Conservation (phyloP, 2,797 vertebrate species). For the Pteronotus mesoamericanus region DNA sequence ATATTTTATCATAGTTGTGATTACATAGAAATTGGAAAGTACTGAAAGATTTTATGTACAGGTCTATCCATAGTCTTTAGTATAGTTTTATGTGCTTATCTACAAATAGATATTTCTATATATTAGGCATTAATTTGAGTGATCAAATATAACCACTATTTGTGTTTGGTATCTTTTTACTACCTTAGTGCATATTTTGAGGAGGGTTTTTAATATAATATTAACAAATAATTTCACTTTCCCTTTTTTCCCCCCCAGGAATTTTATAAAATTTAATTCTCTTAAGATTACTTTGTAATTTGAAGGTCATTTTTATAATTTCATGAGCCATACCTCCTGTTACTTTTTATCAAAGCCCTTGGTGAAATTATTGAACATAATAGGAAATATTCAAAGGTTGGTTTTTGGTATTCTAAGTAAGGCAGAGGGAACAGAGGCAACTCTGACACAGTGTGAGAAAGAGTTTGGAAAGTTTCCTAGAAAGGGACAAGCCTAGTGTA, state of each 20-base stretch:
- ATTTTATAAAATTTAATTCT: not conserved
- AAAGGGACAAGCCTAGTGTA: not conserved
- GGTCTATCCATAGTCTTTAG: not conserved
- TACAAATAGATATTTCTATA: not conserved
- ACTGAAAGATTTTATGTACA: not conserved
- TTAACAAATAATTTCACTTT: not conserved
- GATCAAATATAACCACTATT: not conserved
- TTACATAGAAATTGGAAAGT: not conserved
- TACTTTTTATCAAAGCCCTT: conserved; percentile 27
- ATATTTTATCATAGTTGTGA: not conserved
- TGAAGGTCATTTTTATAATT: not conserved
- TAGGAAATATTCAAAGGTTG: not conserved
- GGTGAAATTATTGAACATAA: not conserved
- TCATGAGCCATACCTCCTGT: not conserved
- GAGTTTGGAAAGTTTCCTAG: conserved; percentile 8
- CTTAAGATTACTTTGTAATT: not conserved
- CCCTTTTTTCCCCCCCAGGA: not conserved
- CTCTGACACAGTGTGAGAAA: not conserved
- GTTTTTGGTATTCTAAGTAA: not conserved
- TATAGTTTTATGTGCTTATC: not conserved
- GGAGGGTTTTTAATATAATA: not conserved
- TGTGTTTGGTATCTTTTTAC: not conserved
- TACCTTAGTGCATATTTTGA: not conserved
- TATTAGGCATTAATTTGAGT: not conserved
- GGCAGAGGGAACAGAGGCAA: no score